phyloP scores from a whole-genome alignment of 2,113 vertebrate genomes.

The Chlamydotis undulata region DNA sequence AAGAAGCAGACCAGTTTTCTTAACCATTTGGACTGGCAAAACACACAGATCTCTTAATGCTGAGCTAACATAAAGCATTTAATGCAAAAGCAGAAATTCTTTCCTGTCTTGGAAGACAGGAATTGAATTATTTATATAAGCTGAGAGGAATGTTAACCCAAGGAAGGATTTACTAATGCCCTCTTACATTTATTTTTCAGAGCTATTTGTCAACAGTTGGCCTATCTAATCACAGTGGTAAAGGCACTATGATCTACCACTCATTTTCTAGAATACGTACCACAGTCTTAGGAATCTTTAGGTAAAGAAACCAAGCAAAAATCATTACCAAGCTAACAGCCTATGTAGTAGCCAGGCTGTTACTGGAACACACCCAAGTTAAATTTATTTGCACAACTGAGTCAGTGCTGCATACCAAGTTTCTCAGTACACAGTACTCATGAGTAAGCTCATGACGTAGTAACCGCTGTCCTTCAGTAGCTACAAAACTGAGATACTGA shows the following conservation, averaged over 20 bases:
- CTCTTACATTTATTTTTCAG: not conserved
- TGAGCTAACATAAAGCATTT: not conserved
- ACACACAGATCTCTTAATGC: not conserved
- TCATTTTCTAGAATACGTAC: not conserved
- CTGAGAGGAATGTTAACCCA: not conserved
- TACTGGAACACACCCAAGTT: not conserved
- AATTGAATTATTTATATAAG: not conserved
- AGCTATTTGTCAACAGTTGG: not conserved
- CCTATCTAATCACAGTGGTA: not conserved
- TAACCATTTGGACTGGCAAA: not conserved
- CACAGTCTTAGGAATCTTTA: not conserved
- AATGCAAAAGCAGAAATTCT: not conserved
- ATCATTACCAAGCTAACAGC: not conserved
- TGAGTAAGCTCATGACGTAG: not conserved
- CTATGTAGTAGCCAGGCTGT: not conserved
- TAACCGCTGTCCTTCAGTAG: not conserved
- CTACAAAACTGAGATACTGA: not conserved
- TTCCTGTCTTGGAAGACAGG: not conserved
- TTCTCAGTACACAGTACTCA: not conserved
- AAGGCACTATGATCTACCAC: not conserved
- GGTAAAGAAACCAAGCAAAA: not conserved
- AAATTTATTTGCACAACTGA: conserved; percentile 1
- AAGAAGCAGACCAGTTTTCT: not conserved
- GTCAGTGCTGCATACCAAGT: not conserved
- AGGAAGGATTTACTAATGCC: not conserved